phyloP scores from a whole-genome alignment of 2,113 vertebrate genomes.

The Vicugna pacos region DNA sequence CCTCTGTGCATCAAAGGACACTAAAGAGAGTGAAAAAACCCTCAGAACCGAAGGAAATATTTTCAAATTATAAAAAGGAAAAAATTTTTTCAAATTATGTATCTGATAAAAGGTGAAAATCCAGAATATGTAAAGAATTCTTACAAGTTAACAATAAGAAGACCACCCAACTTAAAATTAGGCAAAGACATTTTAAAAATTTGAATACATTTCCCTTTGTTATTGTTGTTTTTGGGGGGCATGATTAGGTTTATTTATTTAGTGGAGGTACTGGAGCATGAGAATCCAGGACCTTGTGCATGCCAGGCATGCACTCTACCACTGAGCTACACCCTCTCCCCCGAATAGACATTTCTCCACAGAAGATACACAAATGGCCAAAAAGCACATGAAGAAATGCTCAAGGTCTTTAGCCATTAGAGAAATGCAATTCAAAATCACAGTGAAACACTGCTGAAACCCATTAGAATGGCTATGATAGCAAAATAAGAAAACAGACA shows the following conservation, averaged over 20 bases:
- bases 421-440: neutral
- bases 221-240: no score
- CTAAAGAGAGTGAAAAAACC: neutral
- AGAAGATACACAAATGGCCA: neutral
- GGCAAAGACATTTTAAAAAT: neutral
- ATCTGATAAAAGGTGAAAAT: neutral
- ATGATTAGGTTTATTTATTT: no score
- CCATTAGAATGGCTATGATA: neutral
- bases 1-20: neutral
- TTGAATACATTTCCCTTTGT: neutral
- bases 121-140: neutral
- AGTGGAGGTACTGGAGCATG: no score
- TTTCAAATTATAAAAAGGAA: neutral
- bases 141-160: neutral
- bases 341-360: neutral
- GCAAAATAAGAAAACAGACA: neutral
- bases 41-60: neutral
- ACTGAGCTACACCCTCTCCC: no score
- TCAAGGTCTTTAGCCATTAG: neutral
- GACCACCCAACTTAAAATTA: neutral
- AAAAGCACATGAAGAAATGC: neutral
- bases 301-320: no score
- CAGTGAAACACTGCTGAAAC: neutral
- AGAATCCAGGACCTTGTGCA: no score
- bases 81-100: neutral